A percentile compares a stretch with the other conserved stretches of the same genome.
phyloP scores from a whole-genome alignment of 2,113 vertebrate genomes.

The Isurus oxyrinchus region DNA sequence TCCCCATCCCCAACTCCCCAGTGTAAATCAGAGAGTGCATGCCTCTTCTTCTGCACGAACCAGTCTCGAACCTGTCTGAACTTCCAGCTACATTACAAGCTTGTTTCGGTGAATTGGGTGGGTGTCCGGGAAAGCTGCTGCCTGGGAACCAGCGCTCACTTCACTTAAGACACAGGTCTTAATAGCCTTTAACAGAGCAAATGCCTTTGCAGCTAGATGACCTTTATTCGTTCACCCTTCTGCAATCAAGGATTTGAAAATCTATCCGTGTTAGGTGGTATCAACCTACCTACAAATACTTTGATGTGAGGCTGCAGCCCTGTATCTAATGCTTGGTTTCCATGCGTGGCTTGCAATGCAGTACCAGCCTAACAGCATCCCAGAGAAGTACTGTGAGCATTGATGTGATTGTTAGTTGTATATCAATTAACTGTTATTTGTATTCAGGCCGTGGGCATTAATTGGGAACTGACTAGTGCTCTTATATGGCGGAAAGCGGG shows the following conservation, averaged over 20 bases:
- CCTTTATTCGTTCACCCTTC: not conserved
- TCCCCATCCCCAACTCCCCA: not conserved
- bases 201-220: not conserved
- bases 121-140: not conserved
- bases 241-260: not conserved
- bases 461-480: too few species aligned
- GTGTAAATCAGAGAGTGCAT: not conserved
- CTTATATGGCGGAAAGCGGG: too few species aligned
- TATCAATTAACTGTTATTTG: too few species aligned
- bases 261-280: not conserved
- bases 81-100: not conserved
- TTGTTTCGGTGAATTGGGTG: not conserved
- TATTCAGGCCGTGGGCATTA: too few species aligned
- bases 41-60: not conserved
- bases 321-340: too few species aligned
- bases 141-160: not conserved
- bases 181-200: not conserved
- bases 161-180: not conserved
- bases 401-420: too few species aligned
- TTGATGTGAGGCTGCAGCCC: not conserved
- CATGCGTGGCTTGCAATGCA: too few species aligned
- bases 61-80: not conserved
- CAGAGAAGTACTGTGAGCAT: too few species aligned
- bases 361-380: too few species aligned
- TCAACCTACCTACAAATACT: not conserved